Percentiles rank a stretch among this genome's conserved stretches.
Conservation (phyloP, 2,888 invertebrate genomes). For the Cosmorhoe ocellata region DNA sequence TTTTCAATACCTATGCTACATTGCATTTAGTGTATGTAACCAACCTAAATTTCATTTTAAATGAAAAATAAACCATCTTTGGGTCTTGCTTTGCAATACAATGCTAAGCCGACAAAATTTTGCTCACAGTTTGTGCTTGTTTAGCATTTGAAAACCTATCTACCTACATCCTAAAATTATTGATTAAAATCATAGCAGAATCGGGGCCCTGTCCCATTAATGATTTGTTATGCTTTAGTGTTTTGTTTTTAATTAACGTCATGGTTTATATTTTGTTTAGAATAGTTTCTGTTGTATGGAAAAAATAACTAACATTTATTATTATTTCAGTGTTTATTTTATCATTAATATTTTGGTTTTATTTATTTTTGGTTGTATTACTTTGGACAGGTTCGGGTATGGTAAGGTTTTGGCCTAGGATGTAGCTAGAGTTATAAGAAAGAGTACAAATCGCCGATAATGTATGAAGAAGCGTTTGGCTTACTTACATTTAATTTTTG, state of each 20-base stretch:
- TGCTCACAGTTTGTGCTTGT: constrained; percentile 22
- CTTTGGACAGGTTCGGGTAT: constrained; percentile 82
- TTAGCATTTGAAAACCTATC: constrained; percentile 11
- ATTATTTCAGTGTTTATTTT: constrained; percentile 64
- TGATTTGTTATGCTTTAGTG: constrained; percentile 54
- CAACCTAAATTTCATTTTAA: constrained; percentile 25
- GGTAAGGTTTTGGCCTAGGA: constrained; percentile 82
- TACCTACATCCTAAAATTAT: constrained; percentile 16
- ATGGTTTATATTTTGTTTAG: constrained; percentile 69
- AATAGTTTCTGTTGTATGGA: constrained; percentile 69
- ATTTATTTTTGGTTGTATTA: constrained; percentile 65
- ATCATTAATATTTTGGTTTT: constrained; percentile 59
- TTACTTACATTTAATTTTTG: constrained; percentile 79
- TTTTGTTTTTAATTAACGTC: constrained; percentile 48
- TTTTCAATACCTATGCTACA: constrained; percentile 20
- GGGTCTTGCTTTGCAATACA: constrained; percentile 22
- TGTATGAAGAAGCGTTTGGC: constrained; percentile 76
- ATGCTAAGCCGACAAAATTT: constrained; percentile 16
- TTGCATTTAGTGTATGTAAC: background rate
- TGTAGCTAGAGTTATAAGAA: constrained; percentile 81
- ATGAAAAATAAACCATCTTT: constrained; percentile 17
- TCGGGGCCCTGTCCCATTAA: constrained; percentile 39
- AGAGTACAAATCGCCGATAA: constrained; percentile 81
- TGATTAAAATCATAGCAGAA: constrained; percentile 30
- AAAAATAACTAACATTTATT: constrained; percentile 64